phyloP scores from a whole-genome alignment of 2,113 vertebrate genomes.

The Calyptomena viridis region DNA sequence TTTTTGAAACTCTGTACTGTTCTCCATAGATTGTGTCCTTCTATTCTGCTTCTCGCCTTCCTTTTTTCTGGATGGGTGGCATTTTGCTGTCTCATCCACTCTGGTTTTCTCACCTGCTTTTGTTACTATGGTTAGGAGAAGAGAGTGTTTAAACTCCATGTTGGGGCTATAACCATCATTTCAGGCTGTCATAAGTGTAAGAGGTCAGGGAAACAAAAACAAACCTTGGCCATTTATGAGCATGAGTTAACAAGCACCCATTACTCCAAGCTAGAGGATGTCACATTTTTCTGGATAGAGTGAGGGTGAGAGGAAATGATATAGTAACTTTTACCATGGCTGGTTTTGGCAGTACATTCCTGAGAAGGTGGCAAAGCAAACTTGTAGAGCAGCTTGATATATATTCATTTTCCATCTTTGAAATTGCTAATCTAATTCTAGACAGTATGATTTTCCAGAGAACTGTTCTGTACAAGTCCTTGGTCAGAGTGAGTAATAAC shows the following conservation, averaged over 20 bases:
- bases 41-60: background rate
- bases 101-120: background rate
- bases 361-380: background rate
- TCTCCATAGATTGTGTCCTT: background rate
- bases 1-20: background rate
- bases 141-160: background rate
- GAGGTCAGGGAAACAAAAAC: background rate
- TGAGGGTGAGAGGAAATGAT: background rate
- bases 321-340: background rate
- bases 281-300: background rate
- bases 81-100: background rate
- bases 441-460: background rate
- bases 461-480: background rate
- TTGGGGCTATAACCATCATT: background rate
- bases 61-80: background rate
- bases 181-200: background rate
- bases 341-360: background rate
- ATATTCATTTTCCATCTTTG: background rate
- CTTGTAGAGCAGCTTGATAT: background rate
- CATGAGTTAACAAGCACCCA: background rate
- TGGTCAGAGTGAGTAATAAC: background rate
- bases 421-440: background rate
- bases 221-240: background rate
- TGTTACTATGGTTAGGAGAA: background rate
- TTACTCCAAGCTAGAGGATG: conserved; percentile 11